A percentile compares a stretch with the other conserved stretches of the same genome.
Evolutionary conservation across 2,888 invertebrate species (phyloP).

Genomic region (Cantharis nigra): DNA sequence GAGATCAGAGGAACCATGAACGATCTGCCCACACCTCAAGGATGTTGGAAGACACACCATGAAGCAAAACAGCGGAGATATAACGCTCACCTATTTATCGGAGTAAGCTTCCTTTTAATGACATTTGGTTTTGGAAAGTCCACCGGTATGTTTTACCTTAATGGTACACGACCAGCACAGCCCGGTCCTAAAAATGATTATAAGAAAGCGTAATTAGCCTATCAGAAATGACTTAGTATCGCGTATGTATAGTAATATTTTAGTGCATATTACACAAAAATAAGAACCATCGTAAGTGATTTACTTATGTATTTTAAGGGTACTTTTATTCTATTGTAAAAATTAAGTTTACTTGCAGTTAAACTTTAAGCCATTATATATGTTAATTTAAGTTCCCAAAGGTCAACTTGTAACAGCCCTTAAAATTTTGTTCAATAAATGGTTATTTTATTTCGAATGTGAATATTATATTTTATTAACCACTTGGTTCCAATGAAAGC

Average conservation of each 20-base stretch:
- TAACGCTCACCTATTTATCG: conserved; percentile 67
- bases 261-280: neutral
- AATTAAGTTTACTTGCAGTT: neutral
- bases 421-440: neutral
- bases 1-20: conserved; percentile 63
- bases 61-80: conserved; percentile 69
- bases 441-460: neutral
- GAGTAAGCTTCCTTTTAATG: conserved; percentile 58
- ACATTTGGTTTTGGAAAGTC: conserved; percentile 62
- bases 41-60: conserved; percentile 75
- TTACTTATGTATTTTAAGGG: neutral
- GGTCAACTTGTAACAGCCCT: neutral
- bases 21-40: conserved; percentile 76
- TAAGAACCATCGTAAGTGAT: neutral
- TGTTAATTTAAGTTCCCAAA: neutral
- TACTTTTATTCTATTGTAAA: neutral
- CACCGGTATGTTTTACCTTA: conserved; percentile 66
- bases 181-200: conserved; percentile 36
- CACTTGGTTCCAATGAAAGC: too few species aligned
- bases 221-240: neutral
- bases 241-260: neutral
- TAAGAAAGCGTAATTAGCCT: neutral
- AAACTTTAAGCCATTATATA: neutral
- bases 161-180: conserved; percentile 64
- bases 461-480: too few species aligned